Evolutionary conservation across 1,140 invertebrate genomes (phyloP), one percentile per base, ranked within the genome.

Genomic region (Cotesia vestalis): DNA sequence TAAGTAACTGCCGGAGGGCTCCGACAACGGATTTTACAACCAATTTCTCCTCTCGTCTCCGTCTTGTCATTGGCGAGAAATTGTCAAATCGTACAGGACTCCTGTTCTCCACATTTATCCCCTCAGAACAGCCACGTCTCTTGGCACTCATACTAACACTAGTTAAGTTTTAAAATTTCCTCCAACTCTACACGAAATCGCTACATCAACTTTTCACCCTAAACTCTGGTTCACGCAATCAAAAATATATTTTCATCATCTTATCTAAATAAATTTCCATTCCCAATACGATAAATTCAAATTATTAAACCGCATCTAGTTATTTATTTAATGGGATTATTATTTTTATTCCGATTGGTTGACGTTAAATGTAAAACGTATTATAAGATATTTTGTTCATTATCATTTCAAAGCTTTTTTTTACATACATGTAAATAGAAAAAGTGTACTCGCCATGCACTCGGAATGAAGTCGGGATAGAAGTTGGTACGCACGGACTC

Each of bases 1-100:
- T 85, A 83, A 86, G 84, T 83, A 75, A 80, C 78, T 79, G 84
- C 83, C 84, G 81, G 81, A 82, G 81, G 83, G 83, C 63, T 17
- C 73, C 78, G 68, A 79, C 78, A 80, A 79, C 69, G 81, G 81
- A 78, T 84, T 86, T 85, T 84, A 79, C 83, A 82, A 80, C 79
- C 83, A 86, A 86, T 86, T 86, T 85, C 77, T 83, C 80, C 76
- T 77, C 77, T 83, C 80, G 77, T 77, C 77, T 75, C 66, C 79
- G 55, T 12, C 66, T 78, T 76, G 80, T 83, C 80, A 86, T 86
- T 86, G 85, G 84, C 75, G 83, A 79, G 78, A 84, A 80, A 85
- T 85, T 82, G 82, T 81, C 84, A 83, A 84, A 85, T 81, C 79
- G 74, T 12, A 72, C 74, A 73, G 69, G 67, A 74, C 70, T 59